Evolutionary conservation across 2,888 invertebrate species (phyloP).

Genomic region (Eilema griseolum): DNA sequence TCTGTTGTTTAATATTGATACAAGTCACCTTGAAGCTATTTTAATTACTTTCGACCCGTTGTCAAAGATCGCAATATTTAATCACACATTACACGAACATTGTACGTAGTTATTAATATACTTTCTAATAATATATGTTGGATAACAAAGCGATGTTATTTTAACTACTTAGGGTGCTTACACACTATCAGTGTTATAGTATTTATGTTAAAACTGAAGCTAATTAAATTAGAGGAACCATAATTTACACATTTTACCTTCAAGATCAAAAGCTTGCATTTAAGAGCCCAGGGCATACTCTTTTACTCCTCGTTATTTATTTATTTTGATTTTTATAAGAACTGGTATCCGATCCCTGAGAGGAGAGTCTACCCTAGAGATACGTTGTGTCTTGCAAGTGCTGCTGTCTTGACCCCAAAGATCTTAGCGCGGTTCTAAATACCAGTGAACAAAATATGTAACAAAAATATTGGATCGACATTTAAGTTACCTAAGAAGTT

Average conservation of each 20-base stretch:
- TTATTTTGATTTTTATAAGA: too few relatives aligned
- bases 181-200: not conserved
- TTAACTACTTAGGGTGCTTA: not conserved
- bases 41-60: conserved; percentile 18
- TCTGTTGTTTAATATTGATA: conserved; percentile 15
- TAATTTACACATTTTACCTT: too few relatives aligned
- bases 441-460: not conserved
- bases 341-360: too few relatives aligned
- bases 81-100: conserved; percentile 32
- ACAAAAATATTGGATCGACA: not conserved
- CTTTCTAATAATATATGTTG: conserved; percentile 41
- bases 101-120: conserved; percentile 26
- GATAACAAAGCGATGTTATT: not conserved
- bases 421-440: too few relatives aligned
- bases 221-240: too few relatives aligned
- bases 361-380: too few relatives aligned
- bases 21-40: conserved; percentile 10
- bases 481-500: not conserved
- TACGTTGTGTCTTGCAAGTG: too few relatives aligned
- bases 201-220: not conserved
- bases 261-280: too few relatives aligned
- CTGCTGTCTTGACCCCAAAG: too few relatives aligned
- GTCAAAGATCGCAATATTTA: conserved; percentile 20
- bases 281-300: too few relatives aligned
- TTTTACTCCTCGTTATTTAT: too few relatives aligned